A percentile compares a stretch with the other conserved stretches of the same genome.
phyloP scores from a whole-genome alignment of 2,888 invertebrate genomes.

The Dione juno region DNA sequence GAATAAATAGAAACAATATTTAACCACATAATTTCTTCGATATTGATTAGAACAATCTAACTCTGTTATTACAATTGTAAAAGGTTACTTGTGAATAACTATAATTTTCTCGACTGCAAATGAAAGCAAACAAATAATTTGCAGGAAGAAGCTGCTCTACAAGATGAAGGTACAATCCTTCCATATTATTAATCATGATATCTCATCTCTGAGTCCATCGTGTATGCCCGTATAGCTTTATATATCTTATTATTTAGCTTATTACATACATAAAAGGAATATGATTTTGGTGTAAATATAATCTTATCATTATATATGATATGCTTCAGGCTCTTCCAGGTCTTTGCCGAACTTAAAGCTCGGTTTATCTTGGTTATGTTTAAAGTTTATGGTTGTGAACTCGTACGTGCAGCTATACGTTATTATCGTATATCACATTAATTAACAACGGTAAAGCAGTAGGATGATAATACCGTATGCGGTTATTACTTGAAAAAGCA shows the following conservation, averaged over 20 bases:
- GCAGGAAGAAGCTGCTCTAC: not conserved
- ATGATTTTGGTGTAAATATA: too few species aligned
- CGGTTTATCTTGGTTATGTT: too few species aligned
- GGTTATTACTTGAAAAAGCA: too few species aligned
- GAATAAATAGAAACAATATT: not conserved
- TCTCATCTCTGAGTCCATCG: not conserved
- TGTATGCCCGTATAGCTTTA: not conserved
- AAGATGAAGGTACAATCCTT: not conserved
- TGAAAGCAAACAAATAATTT: constrained; percentile 6
- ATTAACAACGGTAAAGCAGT: too few species aligned
- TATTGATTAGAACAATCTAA: not conserved
- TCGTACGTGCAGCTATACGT: too few species aligned
- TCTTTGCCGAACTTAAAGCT: not conserved
- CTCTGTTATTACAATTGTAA: constrained; percentile 3
- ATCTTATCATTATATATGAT: too few species aligned
- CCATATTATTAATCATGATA: not conserved
- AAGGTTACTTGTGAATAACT: constrained; percentile 5
- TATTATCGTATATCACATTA: too few species aligned
- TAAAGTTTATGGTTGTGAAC: too few species aligned
- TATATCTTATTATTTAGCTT: not conserved
- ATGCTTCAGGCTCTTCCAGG: too few species aligned
- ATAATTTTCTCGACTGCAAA: not conserved
- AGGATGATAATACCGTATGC: too few species aligned
- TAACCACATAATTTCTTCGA: not conserved
- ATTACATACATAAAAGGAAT: not conserved